Conservation (phyloP, 2,888 invertebrate species). For the Tenthredo notha region DNA sequence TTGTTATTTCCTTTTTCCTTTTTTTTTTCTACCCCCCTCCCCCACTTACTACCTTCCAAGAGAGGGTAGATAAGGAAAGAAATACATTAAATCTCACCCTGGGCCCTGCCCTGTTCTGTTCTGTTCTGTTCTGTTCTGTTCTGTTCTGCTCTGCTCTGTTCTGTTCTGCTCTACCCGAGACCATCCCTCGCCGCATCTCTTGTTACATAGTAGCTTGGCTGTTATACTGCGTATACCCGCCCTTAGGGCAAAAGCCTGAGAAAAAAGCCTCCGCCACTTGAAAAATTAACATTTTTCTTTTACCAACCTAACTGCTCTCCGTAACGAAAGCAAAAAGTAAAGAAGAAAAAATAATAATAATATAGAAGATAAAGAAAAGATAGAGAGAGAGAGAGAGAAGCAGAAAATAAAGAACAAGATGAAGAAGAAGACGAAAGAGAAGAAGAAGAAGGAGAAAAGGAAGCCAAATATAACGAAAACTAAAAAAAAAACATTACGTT, state of each 20-base stretch:
- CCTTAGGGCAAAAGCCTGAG: slow-evolving; percentile 12
- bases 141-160: not conserved
- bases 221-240: not conserved
- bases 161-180: slow-evolving; percentile 50
- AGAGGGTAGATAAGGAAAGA: slow-evolving; percentile 55
- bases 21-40: not conserved
- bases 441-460: not conserved
- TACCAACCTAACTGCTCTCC: slow-evolving; percentile 35
- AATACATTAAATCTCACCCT: slow-evolving; percentile 58
- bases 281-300: slow-evolving; percentile 55
- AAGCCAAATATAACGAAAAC: slow-evolving; percentile 50
- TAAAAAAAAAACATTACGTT: slow-evolving; percentile 3
- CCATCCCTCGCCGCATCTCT: slow-evolving; percentile 29
- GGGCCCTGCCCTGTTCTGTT: slow-evolving; percentile 43
- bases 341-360: not conserved
- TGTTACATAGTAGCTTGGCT: not conserved
- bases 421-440: slow-evolving; percentile 47
- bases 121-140: slow-evolving; percentile 42
- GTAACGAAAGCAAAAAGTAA: slow-evolving; percentile 55
- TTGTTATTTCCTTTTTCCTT: slow-evolving; percentile 19
- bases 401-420: not conserved
- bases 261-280: slow-evolving; percentile 24
- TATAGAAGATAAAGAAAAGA: slow-evolving; percentile 42
- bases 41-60: slow-evolving; percentile 8
- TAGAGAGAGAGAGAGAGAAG: slow-evolving; percentile 54